Conservation (phyloP, 2,797 vertebrate genomes). For the Arnoldichthys spilopterus region DNA sequence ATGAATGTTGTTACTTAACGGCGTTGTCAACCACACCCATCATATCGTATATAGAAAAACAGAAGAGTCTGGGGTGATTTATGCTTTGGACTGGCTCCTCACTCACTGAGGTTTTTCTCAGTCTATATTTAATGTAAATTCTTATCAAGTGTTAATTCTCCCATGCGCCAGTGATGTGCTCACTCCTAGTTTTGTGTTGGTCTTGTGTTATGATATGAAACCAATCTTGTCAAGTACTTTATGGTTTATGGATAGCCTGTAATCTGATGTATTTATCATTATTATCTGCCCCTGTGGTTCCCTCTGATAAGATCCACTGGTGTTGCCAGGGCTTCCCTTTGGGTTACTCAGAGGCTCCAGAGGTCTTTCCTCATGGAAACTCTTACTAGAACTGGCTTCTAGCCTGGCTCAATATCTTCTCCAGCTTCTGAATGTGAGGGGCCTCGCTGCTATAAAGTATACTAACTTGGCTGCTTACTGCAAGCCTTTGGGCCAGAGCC, state of each 20-base stretch:
- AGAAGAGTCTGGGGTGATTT: slow-evolving; percentile 37
- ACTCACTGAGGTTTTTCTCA: no score
- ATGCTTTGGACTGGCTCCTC: slow-evolving; percentile 3
- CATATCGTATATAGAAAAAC: slow-evolving; percentile 50
- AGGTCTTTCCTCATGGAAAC: slow-evolving; percentile 87
- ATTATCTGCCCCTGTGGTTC: slow-evolving; percentile 30
- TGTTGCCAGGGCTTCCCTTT: slow-evolving; percentile 53
- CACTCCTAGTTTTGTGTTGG: background rate
- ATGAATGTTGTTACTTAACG: slow-evolving; percentile 59
- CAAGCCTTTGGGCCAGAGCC: slow-evolving; percentile 26
- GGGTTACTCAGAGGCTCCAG: slow-evolving; percentile 69
- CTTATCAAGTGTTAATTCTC: slow-evolving; percentile 9
- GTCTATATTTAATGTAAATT: slow-evolving; percentile 13
- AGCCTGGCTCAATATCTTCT: slow-evolving; percentile 71
- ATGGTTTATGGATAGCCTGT: slow-evolving; percentile 6
- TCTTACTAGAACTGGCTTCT: slow-evolving; percentile 80
- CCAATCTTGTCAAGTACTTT: slow-evolving; percentile 5
- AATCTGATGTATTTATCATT: slow-evolving; percentile 23
- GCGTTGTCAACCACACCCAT: slow-evolving; percentile 38
- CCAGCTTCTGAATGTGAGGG: slow-evolving; percentile 61
- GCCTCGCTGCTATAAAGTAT: slow-evolving; percentile 35
- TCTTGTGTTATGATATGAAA: background rate
- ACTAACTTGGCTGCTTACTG: slow-evolving; percentile 43
- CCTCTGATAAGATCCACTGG: slow-evolving; percentile 34
- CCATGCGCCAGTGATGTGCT: background rate